Percentiles rank a stretch among this genome's conserved stretches.
Conservation (phyloP, 2,888 invertebrate species). For the Ptychoptera albimana region DNA sequence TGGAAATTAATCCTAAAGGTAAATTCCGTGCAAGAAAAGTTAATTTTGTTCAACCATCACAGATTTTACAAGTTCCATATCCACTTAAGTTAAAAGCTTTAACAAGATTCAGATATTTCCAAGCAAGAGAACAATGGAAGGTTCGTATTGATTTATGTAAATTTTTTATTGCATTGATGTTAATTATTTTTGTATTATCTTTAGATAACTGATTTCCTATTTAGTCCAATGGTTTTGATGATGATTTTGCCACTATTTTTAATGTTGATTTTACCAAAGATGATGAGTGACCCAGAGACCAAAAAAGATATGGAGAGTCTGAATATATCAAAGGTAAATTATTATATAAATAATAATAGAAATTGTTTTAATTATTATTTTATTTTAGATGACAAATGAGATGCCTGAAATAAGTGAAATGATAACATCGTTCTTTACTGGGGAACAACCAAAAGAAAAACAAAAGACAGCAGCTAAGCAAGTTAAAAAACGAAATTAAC, state of each 20-base stretch:
- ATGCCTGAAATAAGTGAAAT: slow-evolving; percentile 95
- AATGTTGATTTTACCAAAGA: slow-evolving; percentile 84
- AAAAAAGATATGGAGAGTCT: slow-evolving; percentile 90
- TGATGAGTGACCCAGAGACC: slow-evolving; percentile 96
- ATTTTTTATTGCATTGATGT: not conserved
- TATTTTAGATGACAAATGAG: slow-evolving; percentile 64
- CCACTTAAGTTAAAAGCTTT: slow-evolving; percentile 78
- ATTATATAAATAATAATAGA: not conserved
- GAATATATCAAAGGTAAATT: slow-evolving; percentile 35
- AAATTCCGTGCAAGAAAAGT: slow-evolving; percentile 91
- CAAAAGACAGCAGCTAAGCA: slow-evolving; percentile 23
- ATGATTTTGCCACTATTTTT: slow-evolving; percentile 85
- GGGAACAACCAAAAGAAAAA: slow-evolving; percentile 35
- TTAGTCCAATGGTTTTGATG: slow-evolving; percentile 97
- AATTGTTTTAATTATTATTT: not conserved
- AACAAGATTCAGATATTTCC: slow-evolving; percentile 74
- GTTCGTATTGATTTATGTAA: slow-evolving; percentile 10
- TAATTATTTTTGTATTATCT: not conserved
- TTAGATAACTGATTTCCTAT: slow-evolving; percentile 76
- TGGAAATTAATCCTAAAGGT: slow-evolving; percentile 95
- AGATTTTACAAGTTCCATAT: slow-evolving; percentile 81
- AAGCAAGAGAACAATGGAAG: slow-evolving; percentile 90
- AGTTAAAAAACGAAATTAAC: slow-evolving; percentile 27
- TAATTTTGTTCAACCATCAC: slow-evolving; percentile 82
- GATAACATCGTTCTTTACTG: slow-evolving; percentile 72